Percentiles rank a stretch among this genome's conserved stretches.
Evolutionary conservation across 2,113 vertebrate species (phyloP).

Genomic region (Chlorodrepanis virens): DNA sequence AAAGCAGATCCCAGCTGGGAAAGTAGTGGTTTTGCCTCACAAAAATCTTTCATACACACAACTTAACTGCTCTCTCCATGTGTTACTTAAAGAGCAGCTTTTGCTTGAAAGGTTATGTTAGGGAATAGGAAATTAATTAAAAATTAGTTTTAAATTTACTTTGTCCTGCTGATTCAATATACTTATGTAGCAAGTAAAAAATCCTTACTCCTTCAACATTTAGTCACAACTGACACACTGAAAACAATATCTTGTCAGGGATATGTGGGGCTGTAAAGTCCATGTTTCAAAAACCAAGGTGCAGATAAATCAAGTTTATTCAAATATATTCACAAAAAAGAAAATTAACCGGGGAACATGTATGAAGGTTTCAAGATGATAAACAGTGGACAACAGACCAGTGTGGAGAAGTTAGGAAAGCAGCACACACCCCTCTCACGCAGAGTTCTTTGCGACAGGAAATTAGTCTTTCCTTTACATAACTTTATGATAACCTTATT

Average conservation of each 20-base stretch:
- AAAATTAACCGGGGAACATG: not conserved
- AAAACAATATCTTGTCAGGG: not conserved
- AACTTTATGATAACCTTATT: not conserved
- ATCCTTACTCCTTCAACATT: not conserved
- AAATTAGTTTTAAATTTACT: not conserved
- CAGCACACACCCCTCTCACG: not conserved
- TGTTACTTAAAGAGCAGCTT: not conserved
- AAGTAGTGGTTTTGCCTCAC: not conserved
- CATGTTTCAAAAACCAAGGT: not conserved
- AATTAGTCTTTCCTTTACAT: not conserved
- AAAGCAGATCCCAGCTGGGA: slow-evolving; percentile 49
- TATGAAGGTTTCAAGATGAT: not conserved
- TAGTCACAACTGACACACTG: not conserved
- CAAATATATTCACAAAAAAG: not conserved
- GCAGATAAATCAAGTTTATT: not conserved
- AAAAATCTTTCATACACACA: not conserved
- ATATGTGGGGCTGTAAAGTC: not conserved
- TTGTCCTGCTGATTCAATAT: not conserved
- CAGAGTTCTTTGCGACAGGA: not conserved
- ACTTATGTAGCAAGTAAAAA: not conserved
- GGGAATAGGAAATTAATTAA: not conserved
- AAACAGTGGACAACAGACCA: not conserved
- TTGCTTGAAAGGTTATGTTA: not conserved
- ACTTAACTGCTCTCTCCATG: not conserved
- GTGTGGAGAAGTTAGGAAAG: accelerated